phyloP scores from a whole-genome alignment of 35 echinoderm and acorn worm species.

The Ptychodera flava region DNA sequence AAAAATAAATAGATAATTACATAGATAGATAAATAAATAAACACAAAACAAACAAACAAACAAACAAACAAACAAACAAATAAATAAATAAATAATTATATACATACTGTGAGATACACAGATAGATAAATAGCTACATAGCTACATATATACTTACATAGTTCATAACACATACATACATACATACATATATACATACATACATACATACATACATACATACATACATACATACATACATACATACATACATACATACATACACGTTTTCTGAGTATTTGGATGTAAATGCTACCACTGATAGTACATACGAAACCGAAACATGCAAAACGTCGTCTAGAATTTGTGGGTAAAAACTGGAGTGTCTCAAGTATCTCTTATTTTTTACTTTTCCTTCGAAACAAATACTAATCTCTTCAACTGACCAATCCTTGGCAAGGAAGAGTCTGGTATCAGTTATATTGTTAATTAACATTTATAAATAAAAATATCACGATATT shows the following conservation, averaged over 20 bases:
- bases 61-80: constrained; percentile 2
- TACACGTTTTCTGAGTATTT: not conserved
- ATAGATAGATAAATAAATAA: not conserved
- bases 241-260: not conserved
- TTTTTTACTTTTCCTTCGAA: not conserved
- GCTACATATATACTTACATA: not conserved
- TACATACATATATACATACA: not conserved
- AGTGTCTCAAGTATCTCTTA: not conserved
- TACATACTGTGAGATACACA: not conserved
- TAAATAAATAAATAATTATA: not conserved
- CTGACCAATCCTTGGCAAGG: too few relatives aligned
- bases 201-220: not conserved
- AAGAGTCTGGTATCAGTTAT: too few relatives aligned
- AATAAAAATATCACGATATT: too few relatives aligned
- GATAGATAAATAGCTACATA: not conserved
- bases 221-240: not conserved
- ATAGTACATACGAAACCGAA: too few relatives aligned
- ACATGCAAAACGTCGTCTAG: not conserved
- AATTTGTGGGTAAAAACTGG: not conserved
- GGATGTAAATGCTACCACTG: too few relatives aligned
- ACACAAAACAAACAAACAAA: not conserved
- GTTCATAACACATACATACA: not conserved
- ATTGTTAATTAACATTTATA: too few relatives aligned
- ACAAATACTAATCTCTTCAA: not conserved
- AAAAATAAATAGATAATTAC: not conserved